Evolutionary conservation across 2,888 invertebrate species (phyloP), one percentile per base, ranked within the genome.

Genomic region (Coleophora deauratella): DNA sequence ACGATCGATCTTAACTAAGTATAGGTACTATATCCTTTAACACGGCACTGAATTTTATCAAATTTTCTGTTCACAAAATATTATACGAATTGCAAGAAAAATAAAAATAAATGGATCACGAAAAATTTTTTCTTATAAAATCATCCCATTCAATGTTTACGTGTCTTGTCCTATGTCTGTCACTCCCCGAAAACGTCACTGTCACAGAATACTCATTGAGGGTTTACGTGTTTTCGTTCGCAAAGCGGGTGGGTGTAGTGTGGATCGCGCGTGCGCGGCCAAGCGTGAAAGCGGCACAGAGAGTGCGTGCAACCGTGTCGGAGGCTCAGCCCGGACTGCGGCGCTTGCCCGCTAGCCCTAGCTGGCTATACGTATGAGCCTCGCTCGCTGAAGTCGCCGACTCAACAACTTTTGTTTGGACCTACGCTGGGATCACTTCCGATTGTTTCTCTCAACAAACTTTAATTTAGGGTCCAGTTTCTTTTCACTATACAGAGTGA

Each of bases 111-210:
- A n/a, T 21, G 6, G 21, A 21, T 21, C 21, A 21, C 21, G 21
- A 46, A 59, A 66, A 54, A 60, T 66, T 59, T 48, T 42, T 66
- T 59, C 47, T 42, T 49, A 52, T 51, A 47, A 34, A 45, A 42
- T 42, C 46, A 47, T 40, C 40, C 50, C 35, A 37, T 41, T 46
- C 21, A 21, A 21, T 21, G 21, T 21, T 21, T 21, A 6, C 21
- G n/a, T 21, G 21, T 21, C 21, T 21, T 21, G 21, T 46, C 51
- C 54, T 66, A 68, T 68, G 65, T 64, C 63, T 75, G 79, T 80
- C 78, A 72, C 55, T 60, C 61, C 64, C 67, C 67, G 61, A 59
- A 81, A 81, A 79, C 68, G 82, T 84, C 82, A 82, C 80, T 82
- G 84, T 84, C 82, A 82, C 66, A 63, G 21, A 21, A 6, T 21